phyloP scores from a whole-genome alignment of 2,113 vertebrate species.

The Hippocampus abdominalis region DNA sequence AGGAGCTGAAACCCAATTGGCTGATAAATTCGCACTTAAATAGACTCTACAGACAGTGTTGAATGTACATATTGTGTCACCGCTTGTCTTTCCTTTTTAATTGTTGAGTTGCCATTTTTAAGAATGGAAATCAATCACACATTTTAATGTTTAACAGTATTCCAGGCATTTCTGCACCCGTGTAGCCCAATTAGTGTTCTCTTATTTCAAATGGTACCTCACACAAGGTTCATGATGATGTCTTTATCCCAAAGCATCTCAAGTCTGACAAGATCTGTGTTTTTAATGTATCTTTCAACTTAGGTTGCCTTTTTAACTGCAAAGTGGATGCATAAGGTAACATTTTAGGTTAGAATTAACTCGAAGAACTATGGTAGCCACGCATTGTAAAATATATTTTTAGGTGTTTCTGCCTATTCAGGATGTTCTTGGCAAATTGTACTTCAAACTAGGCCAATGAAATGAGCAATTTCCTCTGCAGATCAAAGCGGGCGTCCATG shows the following conservation, averaged over 20 bases:
- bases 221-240: background rate
- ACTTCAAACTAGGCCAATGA: background rate
- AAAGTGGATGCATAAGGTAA: background rate
- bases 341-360: too few relatives aligned
- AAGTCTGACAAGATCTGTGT: background rate
- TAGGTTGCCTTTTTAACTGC: background rate
- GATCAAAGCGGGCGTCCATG: conserved; percentile 43
- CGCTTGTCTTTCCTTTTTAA: too few relatives aligned
- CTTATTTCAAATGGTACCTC: background rate
- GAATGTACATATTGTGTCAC: background rate
- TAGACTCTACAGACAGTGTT: background rate
- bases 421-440: background rate
- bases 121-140: too few relatives aligned
- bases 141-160: too few relatives aligned
- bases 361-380: background rate
- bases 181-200: background rate
- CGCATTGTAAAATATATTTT: background rate
- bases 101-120: too few relatives aligned
- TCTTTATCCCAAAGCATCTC: background rate
- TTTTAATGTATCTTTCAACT: background rate
- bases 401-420: background rate
- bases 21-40: background rate
- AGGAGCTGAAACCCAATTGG: background rate
- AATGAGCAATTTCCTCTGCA: background rate
- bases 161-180: too few relatives aligned